Conservation (phyloP, 2,113 vertebrate genomes). For the Gila orcuttii region DNA sequence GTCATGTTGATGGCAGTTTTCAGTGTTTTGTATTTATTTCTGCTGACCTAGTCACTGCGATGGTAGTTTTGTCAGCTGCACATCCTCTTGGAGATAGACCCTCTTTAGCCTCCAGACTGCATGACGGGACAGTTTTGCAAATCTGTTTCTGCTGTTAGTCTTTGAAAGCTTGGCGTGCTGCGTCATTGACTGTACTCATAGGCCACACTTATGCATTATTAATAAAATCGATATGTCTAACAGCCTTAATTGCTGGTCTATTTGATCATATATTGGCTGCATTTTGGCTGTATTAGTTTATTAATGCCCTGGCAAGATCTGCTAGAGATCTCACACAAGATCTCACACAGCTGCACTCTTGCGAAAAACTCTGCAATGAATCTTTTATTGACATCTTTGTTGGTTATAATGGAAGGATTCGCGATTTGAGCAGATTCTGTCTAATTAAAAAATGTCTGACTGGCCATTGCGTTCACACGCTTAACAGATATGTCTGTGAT, state of each 20-base stretch:
- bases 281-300: neutral
- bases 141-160: constrained; percentile 3
- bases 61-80: neutral
- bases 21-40: constrained; percentile 11
- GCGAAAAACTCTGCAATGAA: too few species aligned
- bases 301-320: neutral
- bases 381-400: too few species aligned
- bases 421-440: too few species aligned
- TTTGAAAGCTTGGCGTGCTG: constrained; percentile 6
- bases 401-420: too few species aligned
- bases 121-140: neutral
- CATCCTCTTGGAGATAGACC: constrained; percentile 4
- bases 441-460: too few species aligned
- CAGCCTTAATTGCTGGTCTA: neutral
- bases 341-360: too few species aligned
- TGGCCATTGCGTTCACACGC: too few species aligned
- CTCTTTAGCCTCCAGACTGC: neutral
- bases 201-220: neutral
- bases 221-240: neutral
- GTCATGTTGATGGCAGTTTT: neutral
- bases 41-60: constrained; percentile 22
- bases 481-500: too few species aligned
- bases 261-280: constrained; percentile 5
- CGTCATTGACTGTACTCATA: neutral
- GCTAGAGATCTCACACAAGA: too few species aligned